Base-by-base conservation (phyloP, 2,797 vertebrate species). In the Trachops cirrhosus region DNA sequence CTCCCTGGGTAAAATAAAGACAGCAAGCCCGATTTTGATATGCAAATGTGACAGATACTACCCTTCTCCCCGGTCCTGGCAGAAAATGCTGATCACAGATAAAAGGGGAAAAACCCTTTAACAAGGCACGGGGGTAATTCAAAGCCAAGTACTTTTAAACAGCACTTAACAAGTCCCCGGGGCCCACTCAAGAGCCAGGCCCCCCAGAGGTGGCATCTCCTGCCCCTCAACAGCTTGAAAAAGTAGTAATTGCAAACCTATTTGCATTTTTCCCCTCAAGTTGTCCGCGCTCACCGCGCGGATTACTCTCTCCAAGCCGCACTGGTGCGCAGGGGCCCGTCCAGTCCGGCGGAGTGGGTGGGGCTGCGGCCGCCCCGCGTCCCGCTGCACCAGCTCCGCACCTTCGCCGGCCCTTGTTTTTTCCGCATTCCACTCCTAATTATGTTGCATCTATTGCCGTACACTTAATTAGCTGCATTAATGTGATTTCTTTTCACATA, bases 401-500 rank as follows among this genome's bases (percentile, higher is more conserved):
- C 98, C 98, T 98, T 95, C 74, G 21, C 97, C 82, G 14, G 6
- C 77, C 18, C 98, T 98, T 98, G 98, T 98, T 98, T 99, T 99
- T 98, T 98, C 96, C 91, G 98, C 98, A 97, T 98, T 98, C 98
- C 95, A 1, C 96, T 98, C 98, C 99, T 99, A 99, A 99, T 99
- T 99, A 99, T 98, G 98, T 98, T 98, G 99, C 98, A 99, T 99
- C 99, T 99, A 99, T 99, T 98, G 99, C 99, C 98, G 98, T 99
- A 99, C 98, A 98, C 99, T 99, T 99, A 99, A 99, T 99, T 99
- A 99, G 99, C 98, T 98, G 98, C 99, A 99, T 99, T 99, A 99
- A 99, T 99, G 99, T 99, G 99, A 99, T 99, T 99, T 99, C 99
- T 99, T 99, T 99, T 99, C 99, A 99, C 99, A 99, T 99, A 99